Conservation (phyloP, 2,113 vertebrate genomes). For the Mesoclemmys tuberculata region DNA sequence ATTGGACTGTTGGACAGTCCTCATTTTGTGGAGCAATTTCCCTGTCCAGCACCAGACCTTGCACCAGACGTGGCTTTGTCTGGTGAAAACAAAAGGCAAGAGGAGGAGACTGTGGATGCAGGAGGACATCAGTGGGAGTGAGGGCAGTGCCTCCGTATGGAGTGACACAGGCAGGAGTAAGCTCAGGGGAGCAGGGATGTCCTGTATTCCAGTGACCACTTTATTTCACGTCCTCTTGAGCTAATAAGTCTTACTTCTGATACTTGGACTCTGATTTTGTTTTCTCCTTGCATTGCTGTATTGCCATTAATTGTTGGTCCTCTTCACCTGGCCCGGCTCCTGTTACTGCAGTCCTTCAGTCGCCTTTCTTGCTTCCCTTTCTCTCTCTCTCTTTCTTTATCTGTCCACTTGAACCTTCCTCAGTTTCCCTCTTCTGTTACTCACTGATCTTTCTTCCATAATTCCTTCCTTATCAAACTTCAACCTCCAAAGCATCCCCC, state of each 20-base stretch:
- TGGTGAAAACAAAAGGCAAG: not conserved
- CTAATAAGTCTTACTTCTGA: not conserved
- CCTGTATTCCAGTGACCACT: no score
- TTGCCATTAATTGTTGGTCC: rapidly evolving
- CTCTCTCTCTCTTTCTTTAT: not conserved
- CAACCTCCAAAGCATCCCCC: not conserved
- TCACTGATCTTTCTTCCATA: rapidly evolving
- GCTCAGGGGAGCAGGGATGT: no score
- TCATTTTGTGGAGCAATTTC: not conserved
- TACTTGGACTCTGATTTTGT: not conserved
- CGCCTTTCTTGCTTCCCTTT: not conserved
- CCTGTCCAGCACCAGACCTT: not conserved
- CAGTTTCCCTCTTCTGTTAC: not conserved
- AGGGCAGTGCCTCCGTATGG: not conserved
- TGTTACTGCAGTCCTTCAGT: rapidly evolving
- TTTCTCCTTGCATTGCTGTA: not conserved
- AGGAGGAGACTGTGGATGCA: not conserved
- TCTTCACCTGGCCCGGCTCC: not conserved
- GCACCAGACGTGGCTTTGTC: not conserved
- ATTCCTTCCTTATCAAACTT: not conserved
- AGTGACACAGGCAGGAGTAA: not conserved
- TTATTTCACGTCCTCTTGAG: not conserved
- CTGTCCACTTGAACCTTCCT: not conserved
- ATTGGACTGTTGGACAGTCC: not conserved
- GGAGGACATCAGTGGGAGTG: not conserved